Base-by-base conservation (phyloP, 2,113 vertebrate species). In the Sigmodon hispidus region DNA sequence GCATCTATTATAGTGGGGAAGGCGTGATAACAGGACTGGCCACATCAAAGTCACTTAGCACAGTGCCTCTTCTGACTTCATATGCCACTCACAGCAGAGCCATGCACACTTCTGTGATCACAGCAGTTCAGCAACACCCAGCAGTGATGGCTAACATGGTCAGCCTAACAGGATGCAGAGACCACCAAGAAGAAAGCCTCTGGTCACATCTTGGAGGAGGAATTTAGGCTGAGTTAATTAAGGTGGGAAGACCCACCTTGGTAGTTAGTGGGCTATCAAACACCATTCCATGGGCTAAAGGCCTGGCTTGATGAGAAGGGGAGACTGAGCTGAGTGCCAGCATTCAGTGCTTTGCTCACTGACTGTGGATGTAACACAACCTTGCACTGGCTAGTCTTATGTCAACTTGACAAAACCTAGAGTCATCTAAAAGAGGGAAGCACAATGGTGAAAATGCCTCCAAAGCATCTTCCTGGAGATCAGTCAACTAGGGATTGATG, bases 71-170 rank as follows among this genome's bases (percentile, higher is more conserved):
- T 59, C 16, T 12, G 52, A 36, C 52, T 45, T 34, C 50, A 0
- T 11, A 24, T 15, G 76, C 65, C 21, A 3, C 4, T 48, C 50
- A 8, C 0, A 24, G 52, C 34, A 45, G 40, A 72, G 45, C 10
- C 10, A 13, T 19, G 15, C 1, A 1, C 2, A 5, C 52, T 69
- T 52, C 55, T 15, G 1, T 2, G 31, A 65, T 5, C 52, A 17
- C 36, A 11, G 67, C n/a, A 40, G 22, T 16, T 88, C 79, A 70
- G 34, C 83, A 85, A 36, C 1, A 43, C 55, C 77, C 73, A 76
- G 19, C 29, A 45, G 29, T 45, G 40, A 65, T 9, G 36, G 52
- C 26, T n/a, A 40, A 16, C 43, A n/a, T n/a, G 34, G 9, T 55
- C 76, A 52, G 7, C 48, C 52, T 80, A n/a, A 13, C 22, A 8